phyloP scores from a whole-genome alignment of 2,797 vertebrate genomes.

The Helostoma temminkii region DNA sequence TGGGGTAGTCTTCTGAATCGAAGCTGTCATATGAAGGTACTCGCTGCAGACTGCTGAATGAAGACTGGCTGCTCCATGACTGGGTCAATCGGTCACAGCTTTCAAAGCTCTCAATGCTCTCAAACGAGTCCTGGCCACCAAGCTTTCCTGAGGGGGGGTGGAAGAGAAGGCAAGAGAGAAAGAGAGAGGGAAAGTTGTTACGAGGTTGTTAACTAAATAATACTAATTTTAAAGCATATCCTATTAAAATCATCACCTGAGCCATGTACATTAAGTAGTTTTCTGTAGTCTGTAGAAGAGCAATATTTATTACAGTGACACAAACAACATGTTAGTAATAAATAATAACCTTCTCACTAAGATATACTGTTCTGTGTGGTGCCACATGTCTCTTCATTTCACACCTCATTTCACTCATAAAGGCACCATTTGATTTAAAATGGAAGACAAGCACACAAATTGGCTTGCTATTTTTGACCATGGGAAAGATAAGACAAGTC shows the following conservation, averaged over 20 bases:
- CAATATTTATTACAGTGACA: slow-evolving; percentile 3
- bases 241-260: neutral
- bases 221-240: neutral
- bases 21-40: slow-evolving; percentile 99
- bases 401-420: slow-evolving; percentile 61
- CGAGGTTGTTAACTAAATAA: neutral
- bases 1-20: slow-evolving; percentile 96
- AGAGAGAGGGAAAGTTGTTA: neutral
- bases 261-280: neutral
- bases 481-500: slow-evolving; percentile 76
- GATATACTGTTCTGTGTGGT: slow-evolving; percentile 21
- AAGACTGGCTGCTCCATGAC: slow-evolving; percentile 99
- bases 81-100: slow-evolving; percentile 96
- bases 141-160: slow-evolving; percentile 88
- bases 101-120: slow-evolving; percentile 98
- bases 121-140: slow-evolving; percentile 97
- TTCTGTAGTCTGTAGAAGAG: slow-evolving; percentile 4
- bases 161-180: neutral
- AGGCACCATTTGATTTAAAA: slow-evolving; percentile 75
- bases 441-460: slow-evolving; percentile 77
- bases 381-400: slow-evolving; percentile 45
- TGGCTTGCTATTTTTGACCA: slow-evolving; percentile 74
- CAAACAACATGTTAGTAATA: slow-evolving; percentile 16
- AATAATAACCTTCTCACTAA: slow-evolving; percentile 5
- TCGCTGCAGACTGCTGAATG: slow-evolving; percentile 97